phyloP scores from a whole-genome alignment of 1,140 invertebrate species.

The Arion vulgaris region DNA sequence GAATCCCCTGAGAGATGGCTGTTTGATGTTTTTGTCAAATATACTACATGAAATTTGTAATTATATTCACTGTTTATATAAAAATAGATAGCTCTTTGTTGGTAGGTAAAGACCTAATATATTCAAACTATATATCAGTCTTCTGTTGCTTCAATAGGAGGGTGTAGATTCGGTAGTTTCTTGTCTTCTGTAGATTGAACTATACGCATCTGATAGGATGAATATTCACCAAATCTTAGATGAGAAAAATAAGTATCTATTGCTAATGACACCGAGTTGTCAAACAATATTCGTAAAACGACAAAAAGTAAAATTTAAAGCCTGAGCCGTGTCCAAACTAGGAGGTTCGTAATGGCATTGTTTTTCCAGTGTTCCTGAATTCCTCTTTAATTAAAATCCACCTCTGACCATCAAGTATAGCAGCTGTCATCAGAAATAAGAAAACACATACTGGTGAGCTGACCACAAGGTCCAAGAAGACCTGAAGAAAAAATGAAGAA shows the following conservation, averaged over 20 bases:
- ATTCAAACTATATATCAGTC: too few relatives aligned
- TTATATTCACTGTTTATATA: too few relatives aligned
- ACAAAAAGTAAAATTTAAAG: conserved; percentile 94
- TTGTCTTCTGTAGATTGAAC: background rate
- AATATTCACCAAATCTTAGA: conserved; percentile 77
- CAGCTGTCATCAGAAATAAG: conserved; percentile 85
- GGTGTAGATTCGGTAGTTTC: background rate
- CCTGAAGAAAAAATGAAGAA: conserved; percentile 72
- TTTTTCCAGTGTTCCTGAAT: conserved; percentile 83
- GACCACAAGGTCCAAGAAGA: conserved; percentile 84
- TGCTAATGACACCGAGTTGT: conserved; percentile 89
- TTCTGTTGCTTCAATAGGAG: background rate
- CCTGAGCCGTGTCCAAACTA: conserved; percentile 86
- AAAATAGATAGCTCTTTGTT: too few relatives aligned
- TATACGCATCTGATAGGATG: background rate
- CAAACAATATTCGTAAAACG: conserved; percentile 91
- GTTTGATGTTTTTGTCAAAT: too few relatives aligned
- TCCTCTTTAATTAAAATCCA: conserved; percentile 73
- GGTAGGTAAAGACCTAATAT: too few relatives aligned
- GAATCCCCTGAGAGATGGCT: too few relatives aligned
- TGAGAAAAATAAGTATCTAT: conserved; percentile 93
- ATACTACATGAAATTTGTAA: too few relatives aligned
- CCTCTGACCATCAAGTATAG: conserved; percentile 79
- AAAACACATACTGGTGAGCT: conserved; percentile 87
- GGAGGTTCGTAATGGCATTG: conserved; percentile 84